These are phyloP conservation scores for Heliocidaris tuberculata DNA, from an alignment of 35 echinoderm and acorn worm species.

Conservation along the genomic window DNA sequence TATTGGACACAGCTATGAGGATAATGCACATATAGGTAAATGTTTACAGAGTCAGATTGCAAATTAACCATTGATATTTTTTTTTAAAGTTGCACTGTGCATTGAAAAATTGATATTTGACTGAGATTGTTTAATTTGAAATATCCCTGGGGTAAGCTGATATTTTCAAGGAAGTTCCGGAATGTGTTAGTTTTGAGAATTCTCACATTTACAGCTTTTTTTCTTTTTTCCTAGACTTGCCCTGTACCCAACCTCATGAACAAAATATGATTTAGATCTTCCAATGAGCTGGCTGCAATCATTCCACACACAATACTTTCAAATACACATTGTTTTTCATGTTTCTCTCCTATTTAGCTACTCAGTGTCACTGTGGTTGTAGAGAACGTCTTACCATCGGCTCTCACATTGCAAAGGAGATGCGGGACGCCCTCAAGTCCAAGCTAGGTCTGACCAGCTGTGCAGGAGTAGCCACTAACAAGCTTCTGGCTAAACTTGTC, in stretches of 20 bases:
- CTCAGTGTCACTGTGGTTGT: slow-evolving; percentile 79
- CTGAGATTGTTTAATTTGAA: too few relatives aligned
- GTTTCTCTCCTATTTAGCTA: background rate
- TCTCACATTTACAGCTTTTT: too few relatives aligned
- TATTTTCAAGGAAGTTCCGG: too few relatives aligned
- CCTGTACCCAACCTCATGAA: too few relatives aligned
- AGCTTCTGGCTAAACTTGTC: slow-evolving; percentile 89
- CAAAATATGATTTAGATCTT: too few relatives aligned
- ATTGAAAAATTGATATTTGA: too few relatives aligned
- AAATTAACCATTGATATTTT: background rate
- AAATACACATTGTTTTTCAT: background rate
- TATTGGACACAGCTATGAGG: slow-evolving; percentile 51
- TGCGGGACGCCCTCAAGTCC: slow-evolving; percentile 57
- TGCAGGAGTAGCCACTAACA: slow-evolving; percentile 88
- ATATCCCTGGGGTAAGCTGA: too few relatives aligned
- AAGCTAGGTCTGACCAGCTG: slow-evolving; percentile 83
- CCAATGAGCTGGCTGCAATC: too few relatives aligned
- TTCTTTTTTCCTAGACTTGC: too few relatives aligned
- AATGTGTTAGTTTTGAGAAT: too few relatives aligned
- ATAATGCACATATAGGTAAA: background rate
- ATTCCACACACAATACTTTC: too few relatives aligned
- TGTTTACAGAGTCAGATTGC: background rate
- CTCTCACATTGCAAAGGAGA: slow-evolving; percentile 82
- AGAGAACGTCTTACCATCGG: slow-evolving; percentile 70
- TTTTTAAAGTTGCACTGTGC: too few relatives aligned